These are phyloP conservation scores for Sinella curviseta DNA, from an alignment of 1,140 invertebrate species.

Conservation along the genomic window DNA sequence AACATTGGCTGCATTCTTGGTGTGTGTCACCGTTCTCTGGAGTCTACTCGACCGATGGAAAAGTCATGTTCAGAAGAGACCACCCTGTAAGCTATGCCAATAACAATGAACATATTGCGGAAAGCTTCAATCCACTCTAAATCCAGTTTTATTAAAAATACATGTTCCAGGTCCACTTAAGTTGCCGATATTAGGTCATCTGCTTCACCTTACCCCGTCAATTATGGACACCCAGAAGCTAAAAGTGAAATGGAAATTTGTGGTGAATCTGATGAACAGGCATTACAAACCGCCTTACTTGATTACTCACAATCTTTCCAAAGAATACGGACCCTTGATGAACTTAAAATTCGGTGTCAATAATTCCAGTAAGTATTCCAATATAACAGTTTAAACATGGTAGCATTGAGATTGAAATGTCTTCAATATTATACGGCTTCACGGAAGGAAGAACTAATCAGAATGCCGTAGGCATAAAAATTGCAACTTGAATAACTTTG, in stretches of 20 bases:
- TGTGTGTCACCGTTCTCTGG: neutral
- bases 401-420: neutral
- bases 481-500: no score
- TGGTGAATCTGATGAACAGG: neutral
- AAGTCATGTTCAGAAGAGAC: conserved; percentile 25
- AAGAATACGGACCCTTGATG: conserved; percentile 37
- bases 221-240: conserved; percentile 36
- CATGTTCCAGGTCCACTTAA: conserved; percentile 35
- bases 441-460: no score
- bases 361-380: conserved; percentile 42
- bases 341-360: conserved; percentile 46
- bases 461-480: no score
- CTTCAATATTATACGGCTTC: no score
- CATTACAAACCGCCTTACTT: conserved; percentile 44
- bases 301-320: conserved; percentile 33
- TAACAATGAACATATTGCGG: neutral
- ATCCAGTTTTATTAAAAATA: neutral
- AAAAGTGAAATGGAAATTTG: conserved; percentile 22
- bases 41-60: conserved; percentile 35
- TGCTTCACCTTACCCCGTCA: conserved; percentile 37
- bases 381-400: neutral
- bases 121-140: neutral
- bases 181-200: conserved; percentile 39
- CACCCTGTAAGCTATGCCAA: conserved; percentile 26
- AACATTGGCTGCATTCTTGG: neutral